These are phyloP conservation scores for Nesogale talazaci DNA, from an alignment of 2,113 vertebrate species.

Conservation along the genomic window DNA sequence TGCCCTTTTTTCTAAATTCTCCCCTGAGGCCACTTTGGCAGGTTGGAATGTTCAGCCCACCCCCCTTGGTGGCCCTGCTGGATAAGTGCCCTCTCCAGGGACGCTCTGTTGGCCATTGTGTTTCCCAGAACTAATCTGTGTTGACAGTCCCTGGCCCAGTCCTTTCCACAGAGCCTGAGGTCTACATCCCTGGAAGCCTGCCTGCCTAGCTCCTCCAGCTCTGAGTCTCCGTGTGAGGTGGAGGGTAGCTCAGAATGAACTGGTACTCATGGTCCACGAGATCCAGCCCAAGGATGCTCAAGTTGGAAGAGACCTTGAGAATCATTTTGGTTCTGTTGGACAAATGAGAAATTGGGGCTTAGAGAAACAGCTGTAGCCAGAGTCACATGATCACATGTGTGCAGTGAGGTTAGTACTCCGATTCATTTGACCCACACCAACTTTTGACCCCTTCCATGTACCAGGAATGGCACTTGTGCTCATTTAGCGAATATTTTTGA, in stretches of 20 bases:
- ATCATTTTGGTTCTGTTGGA: neutral
- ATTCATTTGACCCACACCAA: neutral
- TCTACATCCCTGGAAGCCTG: neutral
- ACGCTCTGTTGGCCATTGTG: neutral
- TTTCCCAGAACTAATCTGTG: slow-evolving; percentile 53
- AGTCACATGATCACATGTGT: neutral
- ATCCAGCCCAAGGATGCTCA: neutral
- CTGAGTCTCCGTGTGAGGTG: too few species aligned
- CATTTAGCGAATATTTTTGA: neutral
- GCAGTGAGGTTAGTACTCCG: neutral
- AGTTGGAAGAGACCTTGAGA: neutral
- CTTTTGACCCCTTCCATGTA: neutral
- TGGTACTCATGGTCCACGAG: fast-evolving
- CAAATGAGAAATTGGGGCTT: slow-evolving; percentile 18
- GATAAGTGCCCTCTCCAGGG: slow-evolving; percentile 8
- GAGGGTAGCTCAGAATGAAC: neutral
- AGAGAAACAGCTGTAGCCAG: neutral
- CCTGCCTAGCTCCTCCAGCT: neutral
- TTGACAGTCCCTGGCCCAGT: slow-evolving; percentile 16
- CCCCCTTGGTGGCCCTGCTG: neutral
- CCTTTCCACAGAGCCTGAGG: neutral
- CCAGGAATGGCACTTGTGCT: neutral
- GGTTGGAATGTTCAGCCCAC: slow-evolving; percentile 26
- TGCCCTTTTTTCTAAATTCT: slow-evolving; percentile 63
- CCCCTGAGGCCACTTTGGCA: slow-evolving; percentile 51